Evolutionary conservation across 2,797 vertebrate species (phyloP).

Genomic region (Poliocrania exsul): DNA sequence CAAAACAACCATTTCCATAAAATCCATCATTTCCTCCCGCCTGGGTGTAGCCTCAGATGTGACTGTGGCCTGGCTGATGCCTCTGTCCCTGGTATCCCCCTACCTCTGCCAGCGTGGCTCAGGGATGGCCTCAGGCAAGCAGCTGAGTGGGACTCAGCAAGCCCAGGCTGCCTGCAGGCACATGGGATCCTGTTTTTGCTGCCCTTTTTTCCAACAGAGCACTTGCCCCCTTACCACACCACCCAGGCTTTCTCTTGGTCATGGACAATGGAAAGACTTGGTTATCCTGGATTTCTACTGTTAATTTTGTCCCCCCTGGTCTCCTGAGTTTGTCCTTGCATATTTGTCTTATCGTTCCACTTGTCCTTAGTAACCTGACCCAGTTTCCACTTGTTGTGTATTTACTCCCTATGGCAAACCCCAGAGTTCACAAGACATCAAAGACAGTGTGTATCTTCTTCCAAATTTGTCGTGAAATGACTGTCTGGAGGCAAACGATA

Average conservation of each 20-base stretch:
- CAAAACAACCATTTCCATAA: not conserved
- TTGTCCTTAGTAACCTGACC: slow-evolving; percentile 19
- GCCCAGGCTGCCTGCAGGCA: rapidly evolving
- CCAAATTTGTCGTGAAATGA: not conserved
- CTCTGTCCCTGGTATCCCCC: not conserved
- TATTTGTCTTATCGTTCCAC: not conserved
- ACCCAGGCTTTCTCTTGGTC: not conserved
- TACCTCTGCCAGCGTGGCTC: rapidly evolving
- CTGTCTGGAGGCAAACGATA: not conserved
- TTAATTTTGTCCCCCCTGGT: not conserved
- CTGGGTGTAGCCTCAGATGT: not conserved
- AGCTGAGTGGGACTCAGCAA: rapidly evolving
- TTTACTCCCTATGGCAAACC: not conserved
- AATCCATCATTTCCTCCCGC: rapidly evolving
- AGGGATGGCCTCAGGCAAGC: rapidly evolving
- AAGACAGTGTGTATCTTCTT: not conserved
- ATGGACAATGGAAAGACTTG: rapidly evolving
- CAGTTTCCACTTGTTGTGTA: not conserved
- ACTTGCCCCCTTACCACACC: not conserved
- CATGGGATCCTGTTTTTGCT: rapidly evolving
- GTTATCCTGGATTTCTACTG: not conserved
- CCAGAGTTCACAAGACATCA: not conserved
- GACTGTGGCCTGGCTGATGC: not conserved
- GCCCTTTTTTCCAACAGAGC: too few relatives aligned
- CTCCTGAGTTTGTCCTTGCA: not conserved